Evolutionary conservation across 2,888 invertebrate species (phyloP).

Genomic region (Neoascia interrupta): DNA sequence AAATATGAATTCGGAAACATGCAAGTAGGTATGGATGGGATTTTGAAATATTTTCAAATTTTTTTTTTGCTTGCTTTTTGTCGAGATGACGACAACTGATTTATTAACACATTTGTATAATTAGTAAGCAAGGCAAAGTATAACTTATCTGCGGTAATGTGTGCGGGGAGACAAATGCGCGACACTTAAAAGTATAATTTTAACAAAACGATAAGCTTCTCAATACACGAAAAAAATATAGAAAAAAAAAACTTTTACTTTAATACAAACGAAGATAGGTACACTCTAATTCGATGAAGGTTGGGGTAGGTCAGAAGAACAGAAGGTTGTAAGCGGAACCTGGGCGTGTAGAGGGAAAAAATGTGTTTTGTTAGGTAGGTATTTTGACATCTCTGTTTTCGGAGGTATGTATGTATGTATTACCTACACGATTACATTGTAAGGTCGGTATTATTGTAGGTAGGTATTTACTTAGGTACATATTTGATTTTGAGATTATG

Average conservation of each 20-base stretch:
- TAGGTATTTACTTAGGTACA: too few species aligned
- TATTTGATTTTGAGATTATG: too few species aligned
- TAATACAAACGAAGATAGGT: conserved; percentile 44
- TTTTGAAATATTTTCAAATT: too few species aligned
- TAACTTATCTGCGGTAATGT: too few species aligned
- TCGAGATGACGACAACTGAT: conserved; percentile 24
- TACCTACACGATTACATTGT: too few species aligned
- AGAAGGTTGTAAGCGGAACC: conserved; percentile 42
- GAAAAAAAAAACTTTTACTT: conserved; percentile 33
- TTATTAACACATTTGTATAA: conserved; percentile 19
- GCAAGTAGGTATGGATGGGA: too few species aligned
- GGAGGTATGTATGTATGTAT: neutral
- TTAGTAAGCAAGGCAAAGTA: too few species aligned
- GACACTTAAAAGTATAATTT: neutral
- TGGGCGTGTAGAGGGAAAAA: conserved; percentile 7
- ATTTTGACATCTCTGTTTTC: too few species aligned
- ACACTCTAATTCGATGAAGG: conserved; percentile 61
- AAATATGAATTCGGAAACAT: conserved; percentile 37
- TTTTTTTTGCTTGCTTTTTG: conserved; percentile 44
- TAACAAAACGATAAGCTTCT: neutral
- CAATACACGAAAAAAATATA: conserved; percentile 2
- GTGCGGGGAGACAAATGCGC: too few species aligned
- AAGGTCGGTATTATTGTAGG: too few species aligned
- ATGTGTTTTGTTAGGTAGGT: too few species aligned
- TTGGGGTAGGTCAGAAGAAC: conserved; percentile 63